These are phyloP conservation scores for Bufo gargarizans DNA, from an alignment of 2,113 vertebrate species.

Conservation along the genomic window DNA sequence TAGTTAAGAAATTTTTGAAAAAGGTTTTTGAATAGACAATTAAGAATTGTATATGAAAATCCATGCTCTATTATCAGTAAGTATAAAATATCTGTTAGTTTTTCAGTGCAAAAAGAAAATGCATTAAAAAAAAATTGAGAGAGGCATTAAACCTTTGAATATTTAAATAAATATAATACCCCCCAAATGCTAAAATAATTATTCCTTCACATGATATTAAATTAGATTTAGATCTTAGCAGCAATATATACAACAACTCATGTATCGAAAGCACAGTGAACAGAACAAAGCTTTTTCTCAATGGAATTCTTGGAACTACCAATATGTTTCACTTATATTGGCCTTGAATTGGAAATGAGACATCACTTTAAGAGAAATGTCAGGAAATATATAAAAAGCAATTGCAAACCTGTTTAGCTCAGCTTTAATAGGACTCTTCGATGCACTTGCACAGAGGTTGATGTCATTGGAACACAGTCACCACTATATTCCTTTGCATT, in stretches of 20 bases:
- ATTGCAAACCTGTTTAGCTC: neutral
- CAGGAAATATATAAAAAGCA: neutral
- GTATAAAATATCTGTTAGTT: too few relatives aligned
- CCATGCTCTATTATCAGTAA: too few relatives aligned
- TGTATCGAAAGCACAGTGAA: neutral
- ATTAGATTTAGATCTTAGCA: neutral
- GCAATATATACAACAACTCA: neutral
- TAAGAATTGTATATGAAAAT: too few relatives aligned
- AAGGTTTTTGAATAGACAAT: too few relatives aligned
- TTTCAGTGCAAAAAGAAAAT: too few relatives aligned
- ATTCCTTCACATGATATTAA: neutral
- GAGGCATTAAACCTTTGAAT: too few relatives aligned
- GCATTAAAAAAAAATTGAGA: too few relatives aligned
- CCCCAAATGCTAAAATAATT: neutral
- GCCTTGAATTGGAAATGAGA: slow-evolving; percentile 19
- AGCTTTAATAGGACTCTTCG: neutral
- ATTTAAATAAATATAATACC: too few relatives aligned
- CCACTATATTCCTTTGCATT: neutral
- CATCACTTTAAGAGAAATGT: slow-evolving; percentile 16
- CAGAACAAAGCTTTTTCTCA: neutral
- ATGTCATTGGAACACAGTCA: neutral
- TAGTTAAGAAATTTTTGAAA: too few relatives aligned
- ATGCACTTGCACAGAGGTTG: neutral
- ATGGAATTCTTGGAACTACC: slow-evolving; percentile 15
- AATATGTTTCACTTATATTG: neutral